Evolutionary conservation across 2,888 invertebrate species (phyloP).

Genomic region (Brassicogethes aeneus): DNA sequence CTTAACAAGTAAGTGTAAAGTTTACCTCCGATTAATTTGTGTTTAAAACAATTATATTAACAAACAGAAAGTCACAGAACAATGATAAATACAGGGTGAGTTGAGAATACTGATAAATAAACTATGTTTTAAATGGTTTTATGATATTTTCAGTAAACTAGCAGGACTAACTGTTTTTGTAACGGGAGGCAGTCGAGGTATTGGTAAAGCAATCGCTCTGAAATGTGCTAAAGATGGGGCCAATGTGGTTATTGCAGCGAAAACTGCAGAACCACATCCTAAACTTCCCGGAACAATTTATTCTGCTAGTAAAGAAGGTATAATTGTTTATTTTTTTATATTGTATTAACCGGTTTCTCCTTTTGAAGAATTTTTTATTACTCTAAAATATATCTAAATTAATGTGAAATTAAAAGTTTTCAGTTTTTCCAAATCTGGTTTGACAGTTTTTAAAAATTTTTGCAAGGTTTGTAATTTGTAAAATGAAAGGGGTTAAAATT

Average conservation of each 20-base stretch:
- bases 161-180: conserved; percentile 90
- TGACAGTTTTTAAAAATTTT: too few species aligned
- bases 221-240: conserved; percentile 90
- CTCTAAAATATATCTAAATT: too few species aligned
- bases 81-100: conserved; percentile 24
- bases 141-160: conserved; percentile 47
- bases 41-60: not conserved
- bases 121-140: not conserved
- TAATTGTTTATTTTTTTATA: too few species aligned
- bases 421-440: too few species aligned
- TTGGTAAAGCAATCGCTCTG: conserved; percentile 89
- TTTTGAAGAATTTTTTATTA: too few species aligned
- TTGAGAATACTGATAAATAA: conserved; percentile 1
- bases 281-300: conserved; percentile 90
- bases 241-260: conserved; percentile 84
- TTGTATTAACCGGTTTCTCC: too few species aligned
- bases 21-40: not conserved
- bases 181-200: conserved; percentile 93
- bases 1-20: not conserved
- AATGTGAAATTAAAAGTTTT: too few species aligned
- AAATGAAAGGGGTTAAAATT: too few species aligned
- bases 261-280: conserved; percentile 83
- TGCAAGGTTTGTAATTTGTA: too few species aligned
- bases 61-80: conserved; percentile 2
- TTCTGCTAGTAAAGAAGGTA: conserved; percentile 83